Percentiles rank a stretch among this genome's conserved stretches.
Evolutionary conservation across 2,888 invertebrate species (phyloP).

Genomic region (Subacronicta megacephala): DNA sequence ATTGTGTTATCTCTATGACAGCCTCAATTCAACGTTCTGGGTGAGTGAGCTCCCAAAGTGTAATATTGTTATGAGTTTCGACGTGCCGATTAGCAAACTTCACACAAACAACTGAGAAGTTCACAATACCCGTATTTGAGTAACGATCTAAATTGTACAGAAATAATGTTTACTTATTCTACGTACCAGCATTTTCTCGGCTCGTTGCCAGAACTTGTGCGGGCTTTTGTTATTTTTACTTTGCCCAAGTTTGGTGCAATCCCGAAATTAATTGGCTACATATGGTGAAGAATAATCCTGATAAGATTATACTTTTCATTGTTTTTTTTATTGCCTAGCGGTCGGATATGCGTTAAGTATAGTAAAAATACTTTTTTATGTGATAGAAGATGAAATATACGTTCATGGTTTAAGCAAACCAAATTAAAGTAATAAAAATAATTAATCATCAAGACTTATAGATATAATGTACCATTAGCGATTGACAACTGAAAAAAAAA

Average conservation of each 20-base stretch:
- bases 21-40: conserved; percentile 52
- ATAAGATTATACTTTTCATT: background rate
- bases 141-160: conserved; percentile 43
- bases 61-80: conserved; percentile 47
- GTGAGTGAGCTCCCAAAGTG: conserved; percentile 38
- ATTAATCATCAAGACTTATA: background rate
- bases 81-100: conserved; percentile 41
- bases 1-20: conserved; percentile 61
- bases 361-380: too few relatives aligned
- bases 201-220: conserved; percentile 48
- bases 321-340: too few relatives aligned
- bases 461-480: too few relatives aligned
- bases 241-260: conserved; percentile 37
- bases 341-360: too few relatives aligned
- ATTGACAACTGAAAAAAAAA: background rate
- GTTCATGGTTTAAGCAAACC: background rate
- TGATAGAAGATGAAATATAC: too few relatives aligned
- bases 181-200: conserved; percentile 43
- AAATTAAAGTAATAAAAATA: background rate
- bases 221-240: conserved; percentile 16
- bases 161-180: conserved; percentile 48
- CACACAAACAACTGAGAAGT: conserved; percentile 40
- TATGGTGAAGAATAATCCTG: conserved; percentile 5
- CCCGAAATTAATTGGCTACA: conserved; percentile 42
- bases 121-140: conserved; percentile 47